Percentiles rank a stretch among this genome's conserved stretches.
phyloP scores from a whole-genome alignment of 2,888 invertebrate species.

The Anoplius nigerrimus region DNA sequence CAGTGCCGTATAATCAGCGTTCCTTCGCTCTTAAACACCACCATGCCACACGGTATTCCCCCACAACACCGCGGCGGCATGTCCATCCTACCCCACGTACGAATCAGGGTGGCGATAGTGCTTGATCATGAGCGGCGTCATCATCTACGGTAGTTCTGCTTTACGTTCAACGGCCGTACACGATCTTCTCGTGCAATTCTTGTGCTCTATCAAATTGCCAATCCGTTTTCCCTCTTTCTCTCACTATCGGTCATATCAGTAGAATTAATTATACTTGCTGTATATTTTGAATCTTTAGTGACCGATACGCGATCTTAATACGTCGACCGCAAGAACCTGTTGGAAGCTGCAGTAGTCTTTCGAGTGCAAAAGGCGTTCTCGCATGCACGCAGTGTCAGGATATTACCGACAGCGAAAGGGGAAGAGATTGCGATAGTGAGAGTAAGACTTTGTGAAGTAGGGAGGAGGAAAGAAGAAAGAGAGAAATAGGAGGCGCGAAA shows the following conservation, averaged over 20 bases:
- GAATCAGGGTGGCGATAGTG: constrained; percentile 4
- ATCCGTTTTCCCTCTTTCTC: too few relatives aligned
- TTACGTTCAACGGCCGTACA: too few relatives aligned
- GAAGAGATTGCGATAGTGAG: background rate
- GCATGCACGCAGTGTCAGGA: constrained; percentile 31
- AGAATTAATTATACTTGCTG: too few relatives aligned
- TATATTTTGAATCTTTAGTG: too few relatives aligned
- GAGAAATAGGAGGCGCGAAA: constrained; percentile 4
- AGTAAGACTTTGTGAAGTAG: background rate
- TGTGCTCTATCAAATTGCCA: too few relatives aligned
- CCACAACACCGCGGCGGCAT: background rate
- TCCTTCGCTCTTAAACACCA: constrained; percentile 53
- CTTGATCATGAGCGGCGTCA: constrained; percentile 7
- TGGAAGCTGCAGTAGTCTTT: too few relatives aligned
- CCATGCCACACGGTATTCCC: constrained; percentile 20
- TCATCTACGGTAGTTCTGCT: constrained; percentile 11
- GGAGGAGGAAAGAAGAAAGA: background rate
- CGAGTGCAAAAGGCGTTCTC: too few relatives aligned
- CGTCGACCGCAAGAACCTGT: too few relatives aligned
- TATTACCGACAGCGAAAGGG: constrained; percentile 40
- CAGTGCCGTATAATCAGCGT: constrained; percentile 66
- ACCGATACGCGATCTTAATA: too few relatives aligned
- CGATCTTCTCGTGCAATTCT: too few relatives aligned
- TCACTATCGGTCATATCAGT: too few relatives aligned
- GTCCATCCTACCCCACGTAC: background rate